These are phyloP conservation scores for Morinoia aosen DNA, from an alignment of 2,888 invertebrate species.

Conservation along the genomic window DNA sequence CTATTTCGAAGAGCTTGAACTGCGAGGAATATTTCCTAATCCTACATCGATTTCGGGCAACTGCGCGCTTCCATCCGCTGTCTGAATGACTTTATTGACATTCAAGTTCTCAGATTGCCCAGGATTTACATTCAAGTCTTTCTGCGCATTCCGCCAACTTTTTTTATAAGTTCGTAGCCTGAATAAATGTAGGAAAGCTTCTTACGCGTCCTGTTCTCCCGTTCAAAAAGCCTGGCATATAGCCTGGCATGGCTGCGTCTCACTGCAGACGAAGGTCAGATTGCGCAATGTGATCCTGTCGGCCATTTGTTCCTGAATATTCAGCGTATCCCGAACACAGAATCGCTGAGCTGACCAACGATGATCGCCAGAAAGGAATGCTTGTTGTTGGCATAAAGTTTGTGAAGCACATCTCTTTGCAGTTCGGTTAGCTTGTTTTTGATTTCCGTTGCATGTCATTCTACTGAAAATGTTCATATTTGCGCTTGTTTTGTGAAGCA, in stretches of 20 bases:
- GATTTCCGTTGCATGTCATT: no score
- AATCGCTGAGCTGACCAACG: not conserved
- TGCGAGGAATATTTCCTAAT: not conserved
- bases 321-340: not conserved
- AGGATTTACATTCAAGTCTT: not conserved
- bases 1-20: not conserved
- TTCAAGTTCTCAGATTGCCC: not conserved
- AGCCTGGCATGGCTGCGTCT: not conserved
- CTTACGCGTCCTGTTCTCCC: not conserved
- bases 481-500: not conserved
- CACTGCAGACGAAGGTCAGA: slow-evolving; percentile 29
- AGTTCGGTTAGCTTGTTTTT: not conserved
- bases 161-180: not conserved
- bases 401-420: not conserved
- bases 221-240: not conserved
- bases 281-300: slow-evolving; percentile 16
- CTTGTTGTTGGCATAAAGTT: not conserved
- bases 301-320: not conserved
- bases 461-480: no score
- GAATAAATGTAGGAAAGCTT: not conserved
- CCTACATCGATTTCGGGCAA: not conserved
- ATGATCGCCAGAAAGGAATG: not conserved
- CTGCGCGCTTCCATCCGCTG: not conserved
- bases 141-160: not conserved
- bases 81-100: no score